Percentiles rank a stretch among this genome's conserved stretches.
Conservation (phyloP, 1,140 invertebrate genomes). For the Leptinotarsa lineolata region DNA sequence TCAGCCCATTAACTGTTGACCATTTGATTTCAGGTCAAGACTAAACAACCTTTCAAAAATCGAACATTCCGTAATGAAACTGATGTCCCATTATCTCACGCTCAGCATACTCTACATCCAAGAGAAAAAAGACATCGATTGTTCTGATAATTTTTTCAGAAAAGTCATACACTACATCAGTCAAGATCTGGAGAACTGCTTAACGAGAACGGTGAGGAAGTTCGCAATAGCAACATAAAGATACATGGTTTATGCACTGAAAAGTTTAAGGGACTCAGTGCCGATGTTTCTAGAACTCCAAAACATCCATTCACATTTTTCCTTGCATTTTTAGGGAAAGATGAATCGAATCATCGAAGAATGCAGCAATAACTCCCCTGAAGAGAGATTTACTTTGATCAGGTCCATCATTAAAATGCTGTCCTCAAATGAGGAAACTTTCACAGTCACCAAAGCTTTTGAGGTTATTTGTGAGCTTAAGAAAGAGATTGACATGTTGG, state of each 20-base stretch:
- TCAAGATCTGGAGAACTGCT: conserved; percentile 33
- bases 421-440: conserved; percentile 5
- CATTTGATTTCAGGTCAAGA: conserved; percentile 10
- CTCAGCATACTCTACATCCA: conserved; percentile 28
- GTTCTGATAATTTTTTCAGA: conserved; percentile 32
- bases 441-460: conserved; percentile 16
- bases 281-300: too few relatives aligned
- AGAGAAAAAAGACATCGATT: conserved; percentile 34
- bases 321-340: conserved; percentile 20
- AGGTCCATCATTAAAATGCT: conserved; percentile 19
- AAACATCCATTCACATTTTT: not conserved
- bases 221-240: not conserved
- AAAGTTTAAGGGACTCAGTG: too few relatives aligned
- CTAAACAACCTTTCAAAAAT: not conserved
- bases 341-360: conserved; percentile 28
- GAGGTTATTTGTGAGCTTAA: conserved; percentile 30
- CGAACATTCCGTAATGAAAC: conserved; percentile 22
- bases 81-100: conserved; percentile 29
- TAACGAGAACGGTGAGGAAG: conserved; percentile 39
- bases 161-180: conserved; percentile 34
- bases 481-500: conserved; percentile 25
- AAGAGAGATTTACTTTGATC: conserved; percentile 16
- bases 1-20: too few relatives aligned
- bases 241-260: too few relatives aligned
- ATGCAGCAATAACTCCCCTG: not conserved